phyloP scores from a whole-genome alignment of 2,888 invertebrate genomes.

The Stegana nigrithorax region DNA sequence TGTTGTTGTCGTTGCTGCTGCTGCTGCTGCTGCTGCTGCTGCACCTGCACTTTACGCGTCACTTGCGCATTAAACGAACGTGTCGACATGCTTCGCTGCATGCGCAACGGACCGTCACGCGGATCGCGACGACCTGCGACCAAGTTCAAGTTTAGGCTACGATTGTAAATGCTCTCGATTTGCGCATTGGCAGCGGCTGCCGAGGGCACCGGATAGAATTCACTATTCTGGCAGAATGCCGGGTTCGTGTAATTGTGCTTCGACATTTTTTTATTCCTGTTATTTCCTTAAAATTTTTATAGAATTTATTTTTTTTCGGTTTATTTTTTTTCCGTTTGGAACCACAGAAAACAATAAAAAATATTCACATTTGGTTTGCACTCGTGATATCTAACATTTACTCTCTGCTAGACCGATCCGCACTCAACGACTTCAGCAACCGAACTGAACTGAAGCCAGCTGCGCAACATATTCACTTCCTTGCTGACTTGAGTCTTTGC shows the following conservation, averaged over 20 bases:
- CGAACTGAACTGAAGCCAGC: slow-evolving; percentile 42
- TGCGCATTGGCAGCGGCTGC: slow-evolving; percentile 24
- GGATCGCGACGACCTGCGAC: slow-evolving; percentile 42
- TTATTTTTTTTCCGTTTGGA: background rate
- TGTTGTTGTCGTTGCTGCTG: slow-evolving; percentile 36
- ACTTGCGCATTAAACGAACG: slow-evolving; percentile 59
- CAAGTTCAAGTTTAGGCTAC: slow-evolving; percentile 51
- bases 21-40: slow-evolving; percentile 37
- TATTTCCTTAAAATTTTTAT: no score
- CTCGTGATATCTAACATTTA: background rate
- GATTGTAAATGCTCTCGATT: slow-evolving; percentile 61
- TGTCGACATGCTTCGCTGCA: slow-evolving; percentile 68
- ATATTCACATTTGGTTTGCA: no score
- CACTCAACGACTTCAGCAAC: slow-evolving; percentile 42
- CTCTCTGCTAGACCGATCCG: slow-evolving; percentile 33
- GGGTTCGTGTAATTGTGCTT: slow-evolving; percentile 79
- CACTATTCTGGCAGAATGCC: slow-evolving; percentile 83
- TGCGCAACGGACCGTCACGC: slow-evolving; percentile 66
- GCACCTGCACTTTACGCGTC: no score
- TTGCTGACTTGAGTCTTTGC: slow-evolving; percentile 39
- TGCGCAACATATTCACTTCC: slow-evolving; percentile 34
- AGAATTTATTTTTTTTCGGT: background rate
- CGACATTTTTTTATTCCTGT: slow-evolving; percentile 58
- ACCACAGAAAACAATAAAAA: background rate
- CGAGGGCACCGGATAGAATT: slow-evolving; percentile 70